Percentiles rank a stretch among this genome's conserved stretches.
phyloP scores from a whole-genome alignment of 2,113 vertebrate genomes.

The Rhabdomys dilectus region DNA sequence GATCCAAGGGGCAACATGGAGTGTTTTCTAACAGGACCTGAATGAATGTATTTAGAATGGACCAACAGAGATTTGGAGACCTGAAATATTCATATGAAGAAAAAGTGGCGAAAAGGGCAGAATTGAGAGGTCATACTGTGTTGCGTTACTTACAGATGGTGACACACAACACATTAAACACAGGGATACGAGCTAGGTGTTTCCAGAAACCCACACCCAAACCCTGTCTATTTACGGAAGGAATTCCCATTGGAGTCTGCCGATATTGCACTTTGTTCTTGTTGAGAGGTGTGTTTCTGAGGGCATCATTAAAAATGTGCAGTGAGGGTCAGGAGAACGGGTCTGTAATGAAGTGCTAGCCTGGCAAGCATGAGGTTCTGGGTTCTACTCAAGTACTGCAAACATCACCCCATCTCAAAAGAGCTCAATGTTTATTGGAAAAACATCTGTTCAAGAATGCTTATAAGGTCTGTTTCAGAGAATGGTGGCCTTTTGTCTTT shows the following conservation, averaged over 20 bases:
- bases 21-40: slow-evolving; percentile 68
- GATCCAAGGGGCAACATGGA: slow-evolving; percentile 66
- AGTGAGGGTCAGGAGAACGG: too few relatives aligned
- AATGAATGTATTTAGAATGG: slow-evolving; percentile 74
- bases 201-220: not conserved
- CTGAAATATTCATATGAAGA: slow-evolving; percentile 56
- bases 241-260: not conserved
- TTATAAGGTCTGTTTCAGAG: not conserved
- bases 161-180: not conserved
- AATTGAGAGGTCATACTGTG: slow-evolving; percentile 56
- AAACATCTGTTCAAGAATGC: not conserved
- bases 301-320: not conserved
- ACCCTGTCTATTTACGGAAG: not conserved
- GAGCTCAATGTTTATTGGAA: not conserved
- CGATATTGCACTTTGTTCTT: not conserved
- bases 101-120: slow-evolving; percentile 55
- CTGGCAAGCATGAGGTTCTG: not conserved
- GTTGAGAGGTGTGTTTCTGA: not conserved
- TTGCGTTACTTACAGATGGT: slow-evolving; percentile 58
- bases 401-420: not conserved
- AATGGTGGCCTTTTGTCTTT: not conserved
- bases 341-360: not conserved
- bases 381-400: not conserved
- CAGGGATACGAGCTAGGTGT: slow-evolving; percentile 26
- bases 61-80: slow-evolving; percentile 64